Base-by-base conservation (phyloP, 1,140 invertebrate genomes). In the Macrobrachium rosenbergii region DNA sequence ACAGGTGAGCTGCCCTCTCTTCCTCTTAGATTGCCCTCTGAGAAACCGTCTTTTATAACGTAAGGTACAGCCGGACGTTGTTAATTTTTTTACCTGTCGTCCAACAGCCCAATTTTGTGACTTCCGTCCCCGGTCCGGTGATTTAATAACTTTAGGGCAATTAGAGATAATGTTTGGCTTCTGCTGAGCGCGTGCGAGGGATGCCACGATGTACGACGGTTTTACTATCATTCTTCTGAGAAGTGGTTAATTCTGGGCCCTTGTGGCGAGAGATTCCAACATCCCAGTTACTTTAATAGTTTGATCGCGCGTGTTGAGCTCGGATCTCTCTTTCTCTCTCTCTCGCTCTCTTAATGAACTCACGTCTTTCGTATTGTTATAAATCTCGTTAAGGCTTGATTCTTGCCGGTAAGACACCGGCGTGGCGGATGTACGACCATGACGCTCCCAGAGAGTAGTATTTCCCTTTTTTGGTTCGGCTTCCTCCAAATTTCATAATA, bases 31-130 rank as follows among this genome's bases (percentile, higher is more conserved):
- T 72, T 37, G 69, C 19, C n/a, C 69, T 23, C 5, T 28, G 69
- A 16, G 12, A 28, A 43, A 16, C 23, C 69, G 69, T 72, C 23
- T 37, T 72, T 23, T 72, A 72, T 10, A 72, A 43, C 69, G 37
- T 72, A 72, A 72, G 69, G 69, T 72, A 72, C 69, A 72, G 52
- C 69, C 69, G 69, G 69, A 72, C 69, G 69, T 72, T 43, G 69
- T 72, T 72, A 72, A 28, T 72, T 72, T 72, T 67, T 72, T 23
- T 52, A 52, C 52, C 52, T 52, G 52, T 52, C 52, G 52, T 72
- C 23, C 21, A 72, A 72, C 19, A 72, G 69, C 69, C 21, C 69
- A 72, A 72, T 72, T 72, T 72, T 43, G 69, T 72, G 23, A 72
- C 21, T 72, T 72, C 69, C 69, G 69, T 72, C 69, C 17, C 69